phyloP scores from a whole-genome alignment of 2,113 vertebrate species.

The Rhombomys opimus region DNA sequence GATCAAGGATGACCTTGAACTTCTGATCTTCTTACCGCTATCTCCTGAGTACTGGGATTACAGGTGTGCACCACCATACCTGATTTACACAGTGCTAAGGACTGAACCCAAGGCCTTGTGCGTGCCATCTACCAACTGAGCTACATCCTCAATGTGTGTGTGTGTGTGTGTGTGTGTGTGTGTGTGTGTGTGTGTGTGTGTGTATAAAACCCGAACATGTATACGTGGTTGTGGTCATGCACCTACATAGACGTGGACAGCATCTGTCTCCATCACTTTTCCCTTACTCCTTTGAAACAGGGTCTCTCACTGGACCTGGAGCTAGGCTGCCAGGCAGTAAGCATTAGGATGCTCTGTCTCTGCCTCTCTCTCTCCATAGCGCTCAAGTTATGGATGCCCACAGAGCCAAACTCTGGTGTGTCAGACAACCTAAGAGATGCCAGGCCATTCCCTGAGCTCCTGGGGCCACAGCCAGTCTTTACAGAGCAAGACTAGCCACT shows the following conservation, averaged over 20 bases:
- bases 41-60: neutral
- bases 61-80: neutral
- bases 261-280: neutral
- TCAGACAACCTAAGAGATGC: neutral
- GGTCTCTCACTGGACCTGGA: neutral
- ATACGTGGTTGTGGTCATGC: neutral
- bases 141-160: neutral
- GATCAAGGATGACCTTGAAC: neutral
- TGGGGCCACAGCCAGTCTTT: neutral
- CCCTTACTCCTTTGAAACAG: neutral
- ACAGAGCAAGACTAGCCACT: neutral
- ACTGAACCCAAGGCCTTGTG: neutral
- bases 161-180: too few relatives aligned
- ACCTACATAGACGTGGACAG: neutral
- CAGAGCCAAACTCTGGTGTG: neutral
- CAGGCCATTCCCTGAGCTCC: neutral
- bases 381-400: neutral
- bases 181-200: neutral
- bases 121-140: neutral
- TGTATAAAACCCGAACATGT: neutral
- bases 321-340: neutral
- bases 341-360: neutral
- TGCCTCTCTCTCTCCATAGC: neutral
- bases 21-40: neutral
- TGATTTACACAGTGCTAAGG: too few relatives aligned